phyloP scores from a whole-genome alignment of 2,888 invertebrate genomes.

The Leucoptera coffeella region DNA sequence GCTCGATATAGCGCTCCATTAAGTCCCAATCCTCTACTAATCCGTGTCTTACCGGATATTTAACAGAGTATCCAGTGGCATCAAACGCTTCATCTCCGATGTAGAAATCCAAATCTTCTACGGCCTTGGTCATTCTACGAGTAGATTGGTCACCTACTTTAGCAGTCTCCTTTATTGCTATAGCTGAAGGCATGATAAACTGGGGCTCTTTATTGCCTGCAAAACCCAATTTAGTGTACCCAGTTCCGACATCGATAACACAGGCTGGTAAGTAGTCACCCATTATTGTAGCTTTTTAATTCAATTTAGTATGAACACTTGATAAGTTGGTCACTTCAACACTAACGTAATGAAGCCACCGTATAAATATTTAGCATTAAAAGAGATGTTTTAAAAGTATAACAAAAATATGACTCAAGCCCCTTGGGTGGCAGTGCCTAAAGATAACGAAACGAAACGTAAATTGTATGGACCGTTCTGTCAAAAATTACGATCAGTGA shows the following conservation, averaged over 20 bases:
- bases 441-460: too few relatives aligned
- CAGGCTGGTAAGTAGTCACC: constrained; percentile 88
- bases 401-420: too few relatives aligned
- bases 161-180: constrained; percentile 96
- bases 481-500: too few relatives aligned
- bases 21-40: constrained; percentile 99
- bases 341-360: too few relatives aligned
- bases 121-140: constrained; percentile 87
- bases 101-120: constrained; percentile 98
- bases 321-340: too few relatives aligned
- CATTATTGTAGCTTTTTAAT: too few relatives aligned
- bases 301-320: too few relatives aligned
- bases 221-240: constrained; percentile 97
- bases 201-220: constrained; percentile 99
- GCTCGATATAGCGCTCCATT: constrained; percentile 98
- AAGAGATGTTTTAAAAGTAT: too few relatives aligned
- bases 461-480: too few relatives aligned
- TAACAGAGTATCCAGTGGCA: constrained; percentile 93
- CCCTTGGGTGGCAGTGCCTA: too few relatives aligned
- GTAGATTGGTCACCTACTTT: constrained; percentile 92
- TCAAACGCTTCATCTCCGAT: constrained; percentile 99
- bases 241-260: constrained; percentile 99
- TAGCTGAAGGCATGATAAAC: constrained; percentile 98
- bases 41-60: constrained; percentile 99
- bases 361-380: too few relatives aligned